Conservation (phyloP, 2,113 vertebrate genomes). For the Vireo altiloquus region DNA sequence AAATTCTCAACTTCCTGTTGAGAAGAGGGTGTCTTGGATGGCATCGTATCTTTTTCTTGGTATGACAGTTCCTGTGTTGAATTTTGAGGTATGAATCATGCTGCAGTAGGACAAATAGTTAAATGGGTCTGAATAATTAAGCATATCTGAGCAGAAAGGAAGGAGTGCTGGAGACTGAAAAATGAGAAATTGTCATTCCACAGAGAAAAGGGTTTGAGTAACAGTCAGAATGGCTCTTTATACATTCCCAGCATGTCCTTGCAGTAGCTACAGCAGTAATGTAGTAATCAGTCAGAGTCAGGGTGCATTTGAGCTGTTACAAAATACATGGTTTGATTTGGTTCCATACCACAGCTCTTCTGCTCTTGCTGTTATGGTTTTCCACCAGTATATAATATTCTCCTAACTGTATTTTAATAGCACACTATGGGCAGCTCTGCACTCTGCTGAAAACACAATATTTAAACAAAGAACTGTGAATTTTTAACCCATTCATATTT, state of each 20-base stretch:
- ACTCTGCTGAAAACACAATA: background rate
- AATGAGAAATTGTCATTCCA: background rate
- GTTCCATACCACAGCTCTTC: slow-evolving; percentile 21
- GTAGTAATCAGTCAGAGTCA: slow-evolving; percentile 43
- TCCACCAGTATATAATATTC: slow-evolving; percentile 2
- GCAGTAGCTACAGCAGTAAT: slow-evolving; percentile 1
- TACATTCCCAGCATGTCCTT: slow-evolving; percentile 11
- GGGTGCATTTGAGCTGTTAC: slow-evolving; percentile 10
- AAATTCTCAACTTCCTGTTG: too few relatives aligned
- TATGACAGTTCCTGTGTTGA: background rate
- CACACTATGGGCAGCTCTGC: background rate
- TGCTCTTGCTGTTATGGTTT: background rate
- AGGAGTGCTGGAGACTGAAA: background rate
- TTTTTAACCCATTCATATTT: slow-evolving; percentile 25
- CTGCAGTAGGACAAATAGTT: background rate
- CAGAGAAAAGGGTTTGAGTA: background rate
- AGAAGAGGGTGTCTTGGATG: background rate
- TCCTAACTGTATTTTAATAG: slow-evolving; percentile 14
- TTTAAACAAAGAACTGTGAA: slow-evolving; percentile 4
- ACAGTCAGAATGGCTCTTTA: background rate
- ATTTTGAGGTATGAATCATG: background rate
- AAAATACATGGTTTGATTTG: slow-evolving; percentile 21
- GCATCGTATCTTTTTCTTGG: background rate
- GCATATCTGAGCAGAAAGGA: background rate
- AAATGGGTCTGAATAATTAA: background rate